A percentile compares a stretch with the other conserved stretches of the same genome.
phyloP scores from a whole-genome alignment of 2,113 vertebrate species.

The Pionites leucogaster region DNA sequence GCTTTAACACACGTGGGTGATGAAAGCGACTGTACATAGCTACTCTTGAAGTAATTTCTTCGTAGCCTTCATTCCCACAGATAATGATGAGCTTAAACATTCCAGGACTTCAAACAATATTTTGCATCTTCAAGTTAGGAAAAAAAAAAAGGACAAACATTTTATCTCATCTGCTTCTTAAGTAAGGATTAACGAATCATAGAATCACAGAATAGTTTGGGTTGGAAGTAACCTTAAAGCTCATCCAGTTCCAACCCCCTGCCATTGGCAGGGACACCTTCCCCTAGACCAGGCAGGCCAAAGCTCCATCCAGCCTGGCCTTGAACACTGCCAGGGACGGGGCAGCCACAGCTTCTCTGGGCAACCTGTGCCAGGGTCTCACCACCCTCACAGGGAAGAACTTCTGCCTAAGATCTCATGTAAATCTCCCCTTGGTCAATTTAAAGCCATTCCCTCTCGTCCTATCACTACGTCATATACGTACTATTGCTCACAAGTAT shows the following conservation, averaged over 20 bases:
- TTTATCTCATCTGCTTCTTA: background rate
- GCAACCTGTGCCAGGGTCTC: background rate
- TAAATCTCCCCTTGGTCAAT: background rate
- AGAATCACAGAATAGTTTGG: background rate
- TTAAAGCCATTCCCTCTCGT: background rate
- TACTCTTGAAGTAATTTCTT: background rate
- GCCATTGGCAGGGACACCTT: background rate
- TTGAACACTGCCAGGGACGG: background rate
- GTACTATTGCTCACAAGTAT: background rate
- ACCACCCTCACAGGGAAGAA: background rate
- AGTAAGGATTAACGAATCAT: background rate
- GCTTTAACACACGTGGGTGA: background rate
- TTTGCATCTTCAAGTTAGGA: background rate
- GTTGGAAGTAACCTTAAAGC: background rate
- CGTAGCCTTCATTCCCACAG: background rate
- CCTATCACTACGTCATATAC: background rate
- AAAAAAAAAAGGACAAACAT: too few relatives aligned
- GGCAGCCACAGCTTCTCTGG: background rate
- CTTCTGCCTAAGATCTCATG: background rate
- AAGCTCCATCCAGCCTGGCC: background rate
- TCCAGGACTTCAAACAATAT: background rate
- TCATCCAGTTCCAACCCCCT: background rate
- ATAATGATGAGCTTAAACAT: background rate
- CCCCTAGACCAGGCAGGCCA: background rate
- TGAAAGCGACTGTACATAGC: background rate